Percentiles rank a stretch among this genome's conserved stretches.
phyloP scores from a whole-genome alignment of 1,140 invertebrate genomes.

The Plectrocnemia conspersa region DNA sequence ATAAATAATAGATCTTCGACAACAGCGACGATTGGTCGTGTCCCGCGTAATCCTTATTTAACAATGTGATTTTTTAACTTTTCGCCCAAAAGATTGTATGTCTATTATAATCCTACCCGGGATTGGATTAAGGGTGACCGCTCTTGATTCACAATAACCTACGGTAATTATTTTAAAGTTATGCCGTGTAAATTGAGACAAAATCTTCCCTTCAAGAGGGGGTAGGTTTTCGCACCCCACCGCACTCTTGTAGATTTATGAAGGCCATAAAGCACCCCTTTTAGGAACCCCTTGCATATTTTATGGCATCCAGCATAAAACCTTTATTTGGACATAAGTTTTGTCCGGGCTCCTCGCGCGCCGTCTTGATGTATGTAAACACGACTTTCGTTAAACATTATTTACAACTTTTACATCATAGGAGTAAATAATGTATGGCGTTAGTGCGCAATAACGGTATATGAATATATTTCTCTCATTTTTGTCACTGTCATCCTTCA shows the following conservation, averaged over 20 bases:
- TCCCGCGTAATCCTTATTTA: no score
- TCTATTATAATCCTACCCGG: no score
- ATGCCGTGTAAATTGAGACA: constrained; percentile 19
- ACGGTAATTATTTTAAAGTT: constrained; percentile 8
- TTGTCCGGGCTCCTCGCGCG: no score
- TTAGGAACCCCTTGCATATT: constrained; percentile 23
- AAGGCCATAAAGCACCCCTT: constrained; percentile 19
- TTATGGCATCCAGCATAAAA: constrained; percentile 11
- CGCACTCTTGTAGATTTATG: constrained; percentile 16
- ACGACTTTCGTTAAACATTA: constrained; percentile 6
- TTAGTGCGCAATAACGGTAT: neutral
- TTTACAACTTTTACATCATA: neutral
- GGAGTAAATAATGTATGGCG: neutral
- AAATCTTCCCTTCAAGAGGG: constrained; percentile 16
- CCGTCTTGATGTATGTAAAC: constrained; percentile 15
- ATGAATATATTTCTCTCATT: neutral
- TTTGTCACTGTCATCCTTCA: no score
- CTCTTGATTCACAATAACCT: neutral
- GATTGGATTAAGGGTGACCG: neutral
- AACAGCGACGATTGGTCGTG: no score
- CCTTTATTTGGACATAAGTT: constrained; percentile 21
- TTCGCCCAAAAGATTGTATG: no score
- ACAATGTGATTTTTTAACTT: no score
- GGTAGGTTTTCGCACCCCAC: constrained; percentile 16
- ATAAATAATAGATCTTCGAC: no score